Evolutionary conservation across 2,797 vertebrate species (phyloP).

Genomic region (Tenualosa thibaudeaui): DNA sequence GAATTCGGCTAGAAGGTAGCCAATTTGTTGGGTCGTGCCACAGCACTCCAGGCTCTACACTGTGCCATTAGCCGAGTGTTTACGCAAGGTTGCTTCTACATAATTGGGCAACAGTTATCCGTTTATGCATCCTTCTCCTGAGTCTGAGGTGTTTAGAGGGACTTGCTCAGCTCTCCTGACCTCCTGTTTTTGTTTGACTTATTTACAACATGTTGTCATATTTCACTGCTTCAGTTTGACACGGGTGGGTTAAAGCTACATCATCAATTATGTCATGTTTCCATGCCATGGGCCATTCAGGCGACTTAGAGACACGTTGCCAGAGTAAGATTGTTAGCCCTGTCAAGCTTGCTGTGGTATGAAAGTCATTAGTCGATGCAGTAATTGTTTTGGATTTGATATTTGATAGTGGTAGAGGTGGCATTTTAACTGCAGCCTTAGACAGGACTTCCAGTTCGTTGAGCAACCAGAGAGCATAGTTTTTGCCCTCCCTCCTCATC

Average conservation of each 20-base stretch:
- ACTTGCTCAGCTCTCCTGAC: neutral
- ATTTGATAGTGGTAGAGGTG: conserved; percentile 36
- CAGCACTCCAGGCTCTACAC: neutral
- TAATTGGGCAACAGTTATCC: conserved; percentile 53
- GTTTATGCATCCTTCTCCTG: conserved; percentile 45
- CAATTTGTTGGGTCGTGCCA: conserved; percentile 8
- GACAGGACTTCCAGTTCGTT: conserved; percentile 37
- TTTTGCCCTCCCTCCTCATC: conserved; percentile 33
- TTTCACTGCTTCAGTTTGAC: neutral
- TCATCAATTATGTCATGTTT: conserved; percentile 10
- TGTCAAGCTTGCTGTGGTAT: conserved; percentile 38
- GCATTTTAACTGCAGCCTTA: conserved; percentile 35
- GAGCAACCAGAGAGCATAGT: conserved; percentile 36
- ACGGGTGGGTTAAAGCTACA: neutral
- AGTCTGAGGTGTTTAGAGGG: conserved; percentile 33
- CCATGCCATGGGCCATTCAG: conserved; percentile 23
- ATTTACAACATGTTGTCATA: neutral
- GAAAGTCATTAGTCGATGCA: conserved; percentile 30
- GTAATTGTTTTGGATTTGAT: conserved; percentile 48
- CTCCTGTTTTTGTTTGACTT: neutral
- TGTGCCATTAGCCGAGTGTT: conserved; percentile 38
- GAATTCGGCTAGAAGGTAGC: neutral
- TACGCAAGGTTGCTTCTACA: conserved; percentile 45
- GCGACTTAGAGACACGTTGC: conserved; percentile 27
- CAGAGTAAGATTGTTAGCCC: conserved; percentile 41